Conservation (phyloP, 2,113 vertebrate genomes). For the Halichoeres trimaculatus region DNA sequence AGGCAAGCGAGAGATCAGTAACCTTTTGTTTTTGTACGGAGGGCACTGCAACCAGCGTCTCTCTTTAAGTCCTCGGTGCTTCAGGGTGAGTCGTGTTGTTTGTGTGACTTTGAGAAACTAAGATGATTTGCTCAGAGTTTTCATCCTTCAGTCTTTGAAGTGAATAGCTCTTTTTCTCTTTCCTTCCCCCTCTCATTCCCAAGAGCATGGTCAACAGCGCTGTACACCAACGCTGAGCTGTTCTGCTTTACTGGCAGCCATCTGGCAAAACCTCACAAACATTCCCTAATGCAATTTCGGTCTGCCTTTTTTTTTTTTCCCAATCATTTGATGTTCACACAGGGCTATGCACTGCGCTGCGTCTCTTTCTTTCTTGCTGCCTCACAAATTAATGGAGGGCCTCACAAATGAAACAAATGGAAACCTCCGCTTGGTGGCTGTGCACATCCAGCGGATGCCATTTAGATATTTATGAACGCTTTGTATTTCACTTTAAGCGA, state of each 20-base stretch:
- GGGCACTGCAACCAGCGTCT: constrained; percentile 21
- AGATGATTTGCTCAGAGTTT: constrained; percentile 54
- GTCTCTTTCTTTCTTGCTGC: constrained; percentile 19
- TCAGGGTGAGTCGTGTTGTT: constrained; percentile 40
- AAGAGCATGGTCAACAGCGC: constrained; percentile 51
- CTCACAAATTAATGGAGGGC: constrained; percentile 4
- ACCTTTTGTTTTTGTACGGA: constrained; percentile 39
- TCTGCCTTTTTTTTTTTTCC: constrained; percentile 46
- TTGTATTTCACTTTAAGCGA: background rate
- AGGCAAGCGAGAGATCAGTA: constrained; percentile 4
- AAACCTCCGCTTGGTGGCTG: constrained; percentile 12
- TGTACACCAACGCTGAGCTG: constrained; percentile 52
- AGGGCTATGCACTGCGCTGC: background rate
- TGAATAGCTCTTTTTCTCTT: constrained; percentile 18
- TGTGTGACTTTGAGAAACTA: constrained; percentile 28
- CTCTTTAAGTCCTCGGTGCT: constrained; percentile 14
- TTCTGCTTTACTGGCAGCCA: constrained; percentile 72
- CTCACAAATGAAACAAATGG: constrained; percentile 23
- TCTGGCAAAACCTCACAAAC: constrained; percentile 72
- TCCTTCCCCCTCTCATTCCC: constrained; percentile 10
- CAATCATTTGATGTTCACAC: constrained; percentile 63
- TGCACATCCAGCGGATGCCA: background rate
- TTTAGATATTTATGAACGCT: background rate
- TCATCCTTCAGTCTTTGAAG: constrained; percentile 63
- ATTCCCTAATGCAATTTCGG: constrained; percentile 68